Conservation (phyloP, 2,797 vertebrate genomes). For the Lerista edwardsae region DNA sequence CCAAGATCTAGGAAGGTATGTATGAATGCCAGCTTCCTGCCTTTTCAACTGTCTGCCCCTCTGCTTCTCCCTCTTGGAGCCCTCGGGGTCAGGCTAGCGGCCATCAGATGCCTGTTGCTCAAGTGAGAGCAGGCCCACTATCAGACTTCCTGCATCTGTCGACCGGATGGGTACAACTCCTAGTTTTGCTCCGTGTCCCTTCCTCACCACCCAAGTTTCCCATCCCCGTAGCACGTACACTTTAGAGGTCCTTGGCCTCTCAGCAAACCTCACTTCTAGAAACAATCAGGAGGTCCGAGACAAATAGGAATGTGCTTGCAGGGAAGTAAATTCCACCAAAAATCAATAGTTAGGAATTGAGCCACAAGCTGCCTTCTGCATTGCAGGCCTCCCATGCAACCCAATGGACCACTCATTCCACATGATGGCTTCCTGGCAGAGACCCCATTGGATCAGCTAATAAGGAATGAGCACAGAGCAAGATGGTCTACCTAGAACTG, state of each 20-base stretch:
- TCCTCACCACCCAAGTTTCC: constrained; percentile 28
- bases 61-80: constrained; percentile 1
- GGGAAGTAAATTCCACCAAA: background rate
- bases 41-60: background rate
- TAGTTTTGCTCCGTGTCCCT: constrained; percentile 13
- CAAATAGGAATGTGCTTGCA: background rate
- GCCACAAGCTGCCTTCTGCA: background rate
- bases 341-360: background rate
- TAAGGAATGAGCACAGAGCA: background rate
- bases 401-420: background rate
- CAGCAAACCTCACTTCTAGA: background rate
- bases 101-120: background rate
- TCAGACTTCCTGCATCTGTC: constrained; percentile 47
- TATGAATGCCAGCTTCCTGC: background rate
- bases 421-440: background rate
- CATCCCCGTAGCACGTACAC: background rate
- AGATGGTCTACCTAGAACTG: background rate
- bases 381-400: background rate
- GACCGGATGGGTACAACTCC: constrained; percentile 24
- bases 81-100: constrained; percentile 1
- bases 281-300: background rate
- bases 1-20: background rate
- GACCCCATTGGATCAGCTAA: background rate
- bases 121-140: constrained; percentile 26
- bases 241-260: background rate